Evolutionary conservation across 2,888 invertebrate species (phyloP).

Genomic region (Drosophila nr. perissopoda): DNA sequence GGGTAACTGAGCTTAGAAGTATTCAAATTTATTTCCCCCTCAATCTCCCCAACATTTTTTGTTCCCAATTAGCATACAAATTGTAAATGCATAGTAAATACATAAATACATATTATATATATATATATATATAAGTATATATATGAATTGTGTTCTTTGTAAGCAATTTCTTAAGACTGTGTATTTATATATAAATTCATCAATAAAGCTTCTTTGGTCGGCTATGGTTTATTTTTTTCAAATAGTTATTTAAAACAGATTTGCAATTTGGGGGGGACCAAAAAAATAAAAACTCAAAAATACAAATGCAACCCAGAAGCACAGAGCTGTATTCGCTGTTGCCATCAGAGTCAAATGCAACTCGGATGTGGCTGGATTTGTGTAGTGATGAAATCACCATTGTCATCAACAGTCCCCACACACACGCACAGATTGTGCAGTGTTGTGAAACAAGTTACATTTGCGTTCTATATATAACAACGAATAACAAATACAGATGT

Average conservation of each 20-base stretch:
- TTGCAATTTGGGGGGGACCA: slow-evolving; percentile 23
- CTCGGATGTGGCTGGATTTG: slow-evolving; percentile 16
- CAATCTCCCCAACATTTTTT: not conserved
- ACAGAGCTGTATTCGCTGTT: slow-evolving; percentile 56
- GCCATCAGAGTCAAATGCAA: slow-evolving; percentile 46
- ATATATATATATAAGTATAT: not conserved
- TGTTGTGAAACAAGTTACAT: not conserved
- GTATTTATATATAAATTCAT: not conserved
- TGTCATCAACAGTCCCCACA: not conserved
- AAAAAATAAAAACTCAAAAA: not conserved
- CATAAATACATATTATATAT: not conserved
- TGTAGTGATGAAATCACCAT: not conserved
- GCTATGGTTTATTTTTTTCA: slow-evolving; percentile 5
- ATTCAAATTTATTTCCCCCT: not conserved
- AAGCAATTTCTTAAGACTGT: slow-evolving; percentile 22
- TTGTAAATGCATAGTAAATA: slow-evolving; percentile 25
- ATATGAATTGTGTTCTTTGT: slow-evolving; percentile 11
- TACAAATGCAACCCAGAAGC: slow-evolving; percentile 64
- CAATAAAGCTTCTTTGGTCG: slow-evolving; percentile 29
- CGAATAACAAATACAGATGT: not conserved
- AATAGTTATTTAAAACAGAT: slow-evolving; percentile 40
- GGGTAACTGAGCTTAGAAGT: slow-evolving; percentile 52
- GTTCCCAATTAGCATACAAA: not conserved
- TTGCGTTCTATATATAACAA: not conserved
- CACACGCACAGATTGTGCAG: not conserved